A percentile compares a stretch with the other conserved stretches of the same genome.
These are phyloP conservation scores for Oreochromis aureus DNA, from an alignment of 2,113 vertebrate genomes.

Conservation along the genomic window DNA sequence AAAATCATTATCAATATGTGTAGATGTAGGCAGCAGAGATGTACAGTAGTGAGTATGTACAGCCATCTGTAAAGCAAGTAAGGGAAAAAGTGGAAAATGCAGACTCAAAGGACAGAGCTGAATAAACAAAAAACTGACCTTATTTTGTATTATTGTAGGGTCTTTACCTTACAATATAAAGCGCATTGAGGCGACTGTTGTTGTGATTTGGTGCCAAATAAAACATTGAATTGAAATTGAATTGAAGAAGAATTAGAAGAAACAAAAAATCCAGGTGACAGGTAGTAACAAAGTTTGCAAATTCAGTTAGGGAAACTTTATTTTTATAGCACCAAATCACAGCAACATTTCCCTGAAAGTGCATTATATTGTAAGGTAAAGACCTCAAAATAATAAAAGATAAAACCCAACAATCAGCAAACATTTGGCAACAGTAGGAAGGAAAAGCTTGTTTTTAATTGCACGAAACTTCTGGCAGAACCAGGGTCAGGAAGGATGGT, in stretches of 20 bases:
- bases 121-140: background rate
- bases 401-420: background rate
- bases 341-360: background rate
- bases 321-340: background rate
- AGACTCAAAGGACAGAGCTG: background rate
- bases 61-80: background rate
- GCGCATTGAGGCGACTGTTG: accelerated
- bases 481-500: background rate
- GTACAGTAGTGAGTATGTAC: background rate
- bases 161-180: background rate
- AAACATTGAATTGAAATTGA: background rate
- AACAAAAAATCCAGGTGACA: background rate
- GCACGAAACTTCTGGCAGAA: background rate
- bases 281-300: background rate
- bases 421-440: background rate
- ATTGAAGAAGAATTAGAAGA: background rate
- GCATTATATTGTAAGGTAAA: background rate
- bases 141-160: background rate
- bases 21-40: background rate
- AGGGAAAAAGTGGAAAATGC: background rate
- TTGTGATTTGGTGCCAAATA: background rate
- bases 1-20: background rate
- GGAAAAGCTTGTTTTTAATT: background rate
- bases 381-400: background rate
- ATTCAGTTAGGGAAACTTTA: background rate